Conservation (phyloP, 2,113 vertebrate species). For the Beaufortia kweichowensis region DNA sequence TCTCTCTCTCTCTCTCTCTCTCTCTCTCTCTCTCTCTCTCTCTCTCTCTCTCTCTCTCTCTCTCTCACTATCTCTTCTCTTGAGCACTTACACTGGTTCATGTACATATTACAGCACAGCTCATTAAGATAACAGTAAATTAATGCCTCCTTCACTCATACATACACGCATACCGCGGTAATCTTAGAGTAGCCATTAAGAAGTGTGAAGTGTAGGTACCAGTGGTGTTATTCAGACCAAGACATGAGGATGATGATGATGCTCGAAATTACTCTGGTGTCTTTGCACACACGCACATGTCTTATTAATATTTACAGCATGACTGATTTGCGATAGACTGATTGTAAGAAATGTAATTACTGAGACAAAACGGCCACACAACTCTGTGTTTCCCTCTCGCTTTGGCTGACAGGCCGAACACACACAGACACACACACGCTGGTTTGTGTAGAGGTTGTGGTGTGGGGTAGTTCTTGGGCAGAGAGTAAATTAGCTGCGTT, state of each 20-base stretch:
- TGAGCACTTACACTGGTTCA: conserved; percentile 25
- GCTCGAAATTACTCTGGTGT: conserved; percentile 42
- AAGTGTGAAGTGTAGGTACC: conserved; percentile 29
- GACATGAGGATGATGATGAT: conserved; percentile 33
- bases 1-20: neutral
- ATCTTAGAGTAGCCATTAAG: conserved; percentile 1
- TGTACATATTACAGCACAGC: conserved; percentile 54
- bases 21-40: neutral
- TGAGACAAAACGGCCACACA: conserved; percentile 75
- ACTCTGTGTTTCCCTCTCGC: conserved; percentile 66
- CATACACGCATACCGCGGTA: conserved; percentile 20
- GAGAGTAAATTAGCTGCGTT: conserved; percentile 91
- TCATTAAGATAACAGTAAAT: conserved; percentile 65
- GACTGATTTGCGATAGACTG: conserved; percentile 77
- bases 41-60: neutral
- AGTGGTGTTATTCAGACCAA: conserved; percentile 40
- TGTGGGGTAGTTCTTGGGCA: conserved; percentile 81
- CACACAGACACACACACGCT: conserved; percentile 55
- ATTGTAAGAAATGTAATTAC: conserved; percentile 79
- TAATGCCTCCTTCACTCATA: conserved; percentile 57
- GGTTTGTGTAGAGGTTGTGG: conserved; percentile 59
- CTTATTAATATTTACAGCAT: conserved; percentile 68
- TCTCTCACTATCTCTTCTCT: conserved; percentile 3
- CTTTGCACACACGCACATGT: conserved; percentile 29
- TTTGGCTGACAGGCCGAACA: conserved; percentile 66